phyloP scores from a whole-genome alignment of 2,797 vertebrate species.

The Karalla daura region DNA sequence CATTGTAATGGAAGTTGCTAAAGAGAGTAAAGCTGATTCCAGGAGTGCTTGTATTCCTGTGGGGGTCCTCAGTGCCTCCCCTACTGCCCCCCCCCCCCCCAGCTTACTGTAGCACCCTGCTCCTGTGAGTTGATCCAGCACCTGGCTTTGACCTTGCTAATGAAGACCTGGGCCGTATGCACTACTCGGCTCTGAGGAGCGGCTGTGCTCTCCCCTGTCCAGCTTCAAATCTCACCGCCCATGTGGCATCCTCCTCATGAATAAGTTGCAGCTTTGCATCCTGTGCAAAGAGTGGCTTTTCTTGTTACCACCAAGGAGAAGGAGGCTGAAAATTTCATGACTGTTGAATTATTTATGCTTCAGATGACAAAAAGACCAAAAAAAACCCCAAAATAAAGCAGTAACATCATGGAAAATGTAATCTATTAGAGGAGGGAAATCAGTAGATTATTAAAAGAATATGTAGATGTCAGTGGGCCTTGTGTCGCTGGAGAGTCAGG shows the following conservation, averaged over 20 bases:
- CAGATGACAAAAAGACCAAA: conserved; percentile 67
- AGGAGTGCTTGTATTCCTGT: conserved; percentile 19
- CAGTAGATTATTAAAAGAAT: conserved; percentile 49
- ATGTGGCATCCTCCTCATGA: conserved; percentile 64
- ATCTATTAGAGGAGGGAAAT: conserved; percentile 44
- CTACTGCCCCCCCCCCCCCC: conserved; percentile 28
- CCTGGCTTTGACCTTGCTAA: conserved; percentile 34
- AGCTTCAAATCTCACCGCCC: conserved; percentile 13
- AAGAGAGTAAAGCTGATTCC: conserved; percentile 33
- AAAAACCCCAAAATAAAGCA: too few species aligned
- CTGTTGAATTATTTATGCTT: conserved; percentile 76
- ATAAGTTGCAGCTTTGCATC: conserved; percentile 76
- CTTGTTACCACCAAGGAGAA: conserved; percentile 76
- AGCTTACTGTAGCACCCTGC: conserved; percentile 8
- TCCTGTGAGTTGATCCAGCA: conserved; percentile 7
- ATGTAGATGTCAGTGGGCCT: conserved; percentile 41
- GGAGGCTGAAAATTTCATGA: conserved; percentile 73
- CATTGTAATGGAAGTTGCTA: conserved; percentile 18
- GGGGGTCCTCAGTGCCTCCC: conserved; percentile 19
- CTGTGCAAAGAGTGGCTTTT: conserved; percentile 80
- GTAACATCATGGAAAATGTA: conserved; percentile 50
- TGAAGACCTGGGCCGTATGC: conserved; percentile 26
- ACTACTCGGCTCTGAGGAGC: conserved; percentile 18
- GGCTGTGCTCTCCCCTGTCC: conserved; percentile 32
- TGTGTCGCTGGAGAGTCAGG: conserved; percentile 16